A percentile compares a stretch with the other conserved stretches of the same genome.
Evolutionary conservation across 1,140 invertebrate species (phyloP).

Genomic region (Drosophila asahinai): DNA sequence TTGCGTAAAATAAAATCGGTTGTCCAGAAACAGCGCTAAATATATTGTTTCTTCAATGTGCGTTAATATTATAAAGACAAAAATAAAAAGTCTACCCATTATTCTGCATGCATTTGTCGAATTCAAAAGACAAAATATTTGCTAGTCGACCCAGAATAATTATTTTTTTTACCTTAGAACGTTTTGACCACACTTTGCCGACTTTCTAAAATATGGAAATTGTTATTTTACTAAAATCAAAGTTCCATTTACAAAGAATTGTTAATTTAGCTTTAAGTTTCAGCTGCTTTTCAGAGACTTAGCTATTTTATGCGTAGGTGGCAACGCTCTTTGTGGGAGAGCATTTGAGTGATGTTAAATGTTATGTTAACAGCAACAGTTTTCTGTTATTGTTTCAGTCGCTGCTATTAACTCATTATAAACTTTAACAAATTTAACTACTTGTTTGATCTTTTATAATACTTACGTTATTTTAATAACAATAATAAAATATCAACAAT

Average conservation of each 20-base stretch:
- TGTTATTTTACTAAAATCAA: too few relatives aligned
- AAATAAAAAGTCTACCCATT: background rate
- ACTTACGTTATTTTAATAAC: background rate
- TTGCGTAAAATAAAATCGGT: background rate
- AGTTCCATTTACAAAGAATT: background rate
- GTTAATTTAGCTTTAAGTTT: background rate
- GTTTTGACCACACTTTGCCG: too few relatives aligned
- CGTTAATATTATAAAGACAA: background rate
- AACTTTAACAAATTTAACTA: background rate
- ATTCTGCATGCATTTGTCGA: too few relatives aligned
- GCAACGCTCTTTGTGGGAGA: background rate
- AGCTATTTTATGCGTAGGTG: background rate
- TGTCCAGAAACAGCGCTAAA: background rate
- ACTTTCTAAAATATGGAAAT: too few relatives aligned
- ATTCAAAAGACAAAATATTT: too few relatives aligned
- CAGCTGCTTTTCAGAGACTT: background rate
- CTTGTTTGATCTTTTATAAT: background rate
- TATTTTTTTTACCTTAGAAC: too few relatives aligned
- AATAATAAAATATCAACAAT: background rate
- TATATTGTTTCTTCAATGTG: background rate
- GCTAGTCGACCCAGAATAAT: too few relatives aligned
- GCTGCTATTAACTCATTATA: background rate
- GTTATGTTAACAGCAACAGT: background rate
- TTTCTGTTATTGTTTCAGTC: background rate
- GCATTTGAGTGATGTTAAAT: background rate